A percentile compares a stretch with the other conserved stretches of the same genome.
phyloP scores from a whole-genome alignment of 2,888 invertebrate species.

The Ellobium chinense region DNA sequence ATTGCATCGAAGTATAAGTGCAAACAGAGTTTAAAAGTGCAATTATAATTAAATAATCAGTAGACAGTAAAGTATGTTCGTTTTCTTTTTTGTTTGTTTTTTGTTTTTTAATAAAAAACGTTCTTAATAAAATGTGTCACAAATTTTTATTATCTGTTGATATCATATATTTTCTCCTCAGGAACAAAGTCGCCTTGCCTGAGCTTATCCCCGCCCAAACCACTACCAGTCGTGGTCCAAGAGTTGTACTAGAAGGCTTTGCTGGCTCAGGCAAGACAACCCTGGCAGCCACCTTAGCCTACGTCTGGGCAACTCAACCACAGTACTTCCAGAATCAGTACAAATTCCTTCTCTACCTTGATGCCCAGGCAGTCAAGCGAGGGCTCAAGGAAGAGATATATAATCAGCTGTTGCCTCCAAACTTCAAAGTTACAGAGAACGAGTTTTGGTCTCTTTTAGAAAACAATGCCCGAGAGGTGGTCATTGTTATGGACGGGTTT shows the following conservation, averaged over 20 bases:
- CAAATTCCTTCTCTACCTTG: constrained; percentile 60
- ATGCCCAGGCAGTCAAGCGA: constrained; percentile 53
- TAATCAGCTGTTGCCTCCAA: constrained; percentile 61
- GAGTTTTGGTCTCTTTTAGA: constrained; percentile 69
- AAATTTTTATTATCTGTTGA: no score
- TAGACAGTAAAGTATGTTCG: no score
- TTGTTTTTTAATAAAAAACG: no score
- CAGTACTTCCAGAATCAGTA: constrained; percentile 57
- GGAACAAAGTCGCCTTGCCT: constrained; percentile 55
- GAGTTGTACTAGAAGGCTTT: constrained; percentile 68
- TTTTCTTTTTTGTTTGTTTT: no score
- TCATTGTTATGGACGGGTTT: constrained; percentile 71
- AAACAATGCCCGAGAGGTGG: constrained; percentile 57
- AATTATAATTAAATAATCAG: no score
- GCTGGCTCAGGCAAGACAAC: constrained; percentile 74
- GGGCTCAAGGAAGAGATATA: constrained; percentile 47
- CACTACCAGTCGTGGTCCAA: constrained; percentile 56
- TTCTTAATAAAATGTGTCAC: no score
- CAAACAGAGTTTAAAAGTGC: no score
- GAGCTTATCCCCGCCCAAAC: constrained; percentile 58
- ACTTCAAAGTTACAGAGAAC: constrained; percentile 57
- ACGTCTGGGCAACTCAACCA: constrained; percentile 68
- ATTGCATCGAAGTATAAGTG: no score
- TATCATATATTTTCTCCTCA: constrained; percentile 46
- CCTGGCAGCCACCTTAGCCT: constrained; percentile 64